Percentiles rank a stretch among this genome's conserved stretches.
Evolutionary conservation across 2,113 vertebrate genomes (phyloP).

Genomic region (Narcine bancroftii): DNA sequence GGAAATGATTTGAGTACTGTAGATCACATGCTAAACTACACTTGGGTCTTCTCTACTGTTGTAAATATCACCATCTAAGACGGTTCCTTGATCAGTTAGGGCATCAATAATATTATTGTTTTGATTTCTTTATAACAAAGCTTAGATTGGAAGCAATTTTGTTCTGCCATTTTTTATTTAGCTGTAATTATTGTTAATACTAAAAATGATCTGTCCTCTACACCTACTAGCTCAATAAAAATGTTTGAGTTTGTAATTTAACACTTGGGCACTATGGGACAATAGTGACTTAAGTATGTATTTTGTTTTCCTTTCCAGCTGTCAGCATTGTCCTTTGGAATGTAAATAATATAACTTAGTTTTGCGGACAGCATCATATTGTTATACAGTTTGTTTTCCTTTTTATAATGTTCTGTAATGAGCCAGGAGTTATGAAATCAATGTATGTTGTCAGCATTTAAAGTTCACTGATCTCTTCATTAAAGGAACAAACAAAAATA

Average conservation of each 20-base stretch:
- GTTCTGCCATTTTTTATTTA: conserved; percentile 31
- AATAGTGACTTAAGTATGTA: conserved; percentile 42
- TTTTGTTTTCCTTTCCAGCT: conserved; percentile 53
- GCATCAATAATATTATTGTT: conserved; percentile 51
- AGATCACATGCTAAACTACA: conserved; percentile 34
- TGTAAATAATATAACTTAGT: conserved; percentile 67
- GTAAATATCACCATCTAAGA: conserved; percentile 33
- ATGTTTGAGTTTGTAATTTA: conserved; percentile 41
- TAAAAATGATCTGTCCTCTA: conserved; percentile 40
- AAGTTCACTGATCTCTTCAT: conserved; percentile 51
- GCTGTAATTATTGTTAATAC: conserved; percentile 42
- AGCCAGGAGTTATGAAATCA: conserved; percentile 51
- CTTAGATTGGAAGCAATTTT: conserved; percentile 33
- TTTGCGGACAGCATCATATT: conserved; percentile 52
- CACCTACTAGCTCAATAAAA: conserved; percentile 39
- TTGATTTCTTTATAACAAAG: conserved; percentile 60
- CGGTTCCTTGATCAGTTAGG: conserved; percentile 32
- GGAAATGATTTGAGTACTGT: conserved; percentile 33
- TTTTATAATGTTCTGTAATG: conserved; percentile 53
- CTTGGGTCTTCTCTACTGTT: conserved; percentile 30
- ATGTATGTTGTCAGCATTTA: conserved; percentile 53
- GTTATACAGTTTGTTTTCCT: conserved; percentile 49
- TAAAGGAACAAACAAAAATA: conserved; percentile 46
- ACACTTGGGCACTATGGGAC: conserved; percentile 60
- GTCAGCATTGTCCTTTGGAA: conserved; percentile 53